Evolutionary conservation across 2,797 vertebrate species (phyloP).

Genomic region (Masticophis lateralis): DNA sequence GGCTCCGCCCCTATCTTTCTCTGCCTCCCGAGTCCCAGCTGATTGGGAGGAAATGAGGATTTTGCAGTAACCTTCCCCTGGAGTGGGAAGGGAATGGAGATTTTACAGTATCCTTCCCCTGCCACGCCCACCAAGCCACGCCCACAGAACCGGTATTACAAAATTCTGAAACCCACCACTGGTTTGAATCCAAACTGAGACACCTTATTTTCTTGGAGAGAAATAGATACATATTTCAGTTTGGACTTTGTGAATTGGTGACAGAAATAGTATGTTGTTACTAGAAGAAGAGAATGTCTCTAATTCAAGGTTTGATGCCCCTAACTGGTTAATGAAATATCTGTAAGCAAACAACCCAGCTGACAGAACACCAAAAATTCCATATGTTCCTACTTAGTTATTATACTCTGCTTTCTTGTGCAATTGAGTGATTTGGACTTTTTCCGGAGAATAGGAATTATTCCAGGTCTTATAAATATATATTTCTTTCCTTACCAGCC

Average conservation of each 20-base stretch:
- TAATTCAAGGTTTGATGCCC: not conserved
- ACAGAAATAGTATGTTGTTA: not conserved
- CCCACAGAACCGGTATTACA: too few relatives aligned
- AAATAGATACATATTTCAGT: not conserved
- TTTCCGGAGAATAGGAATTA: not conserved
- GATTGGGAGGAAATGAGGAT: too few relatives aligned
- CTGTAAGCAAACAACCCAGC: not conserved
- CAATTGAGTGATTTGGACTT: not conserved
- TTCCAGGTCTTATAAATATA: not conserved
- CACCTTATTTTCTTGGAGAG: not conserved
- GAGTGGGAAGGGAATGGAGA: too few relatives aligned
- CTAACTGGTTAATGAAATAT: not conserved
- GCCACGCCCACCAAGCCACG: too few relatives aligned
- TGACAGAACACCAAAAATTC: not conserved
- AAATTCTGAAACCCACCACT: too few relatives aligned
- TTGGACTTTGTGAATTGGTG: not conserved
- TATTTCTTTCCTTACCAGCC: slow-evolving; percentile 61
- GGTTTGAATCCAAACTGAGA: not conserved
- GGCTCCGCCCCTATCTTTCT: too few relatives aligned
- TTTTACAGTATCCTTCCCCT: too few relatives aligned
- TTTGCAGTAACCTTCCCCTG: too few relatives aligned
- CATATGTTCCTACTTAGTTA: not conserved
- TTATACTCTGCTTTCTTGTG: not conserved
- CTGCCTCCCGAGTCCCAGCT: too few relatives aligned
- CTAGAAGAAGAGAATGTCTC: not conserved